These are phyloP conservation scores for Coracias cyanogaster DNA, from an alignment of 2,797 vertebrate species.

Conservation along the genomic window DNA sequence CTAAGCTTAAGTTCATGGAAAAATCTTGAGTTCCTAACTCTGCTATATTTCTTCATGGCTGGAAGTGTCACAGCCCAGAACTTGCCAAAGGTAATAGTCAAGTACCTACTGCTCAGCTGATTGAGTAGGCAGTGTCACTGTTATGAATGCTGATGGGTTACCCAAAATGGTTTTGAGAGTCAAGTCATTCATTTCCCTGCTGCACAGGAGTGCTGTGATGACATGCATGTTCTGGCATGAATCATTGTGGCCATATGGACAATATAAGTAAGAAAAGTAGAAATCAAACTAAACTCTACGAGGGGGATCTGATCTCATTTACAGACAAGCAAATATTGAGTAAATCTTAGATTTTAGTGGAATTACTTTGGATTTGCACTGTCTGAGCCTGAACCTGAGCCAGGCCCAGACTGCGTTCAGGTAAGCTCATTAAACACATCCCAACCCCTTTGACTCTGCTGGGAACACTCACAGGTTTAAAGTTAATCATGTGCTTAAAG, in stretches of 20 bases:
- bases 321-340: constrained; percentile 24
- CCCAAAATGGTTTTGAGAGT: not conserved
- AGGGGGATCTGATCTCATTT: not conserved
- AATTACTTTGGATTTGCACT: constrained; percentile 40
- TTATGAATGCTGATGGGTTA: not conserved
- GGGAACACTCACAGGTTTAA: not conserved
- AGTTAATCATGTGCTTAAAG: constrained; percentile 2
- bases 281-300: not conserved
- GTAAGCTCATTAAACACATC: constrained; percentile 47
- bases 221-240: not conserved
- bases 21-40: not conserved
- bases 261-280: not conserved
- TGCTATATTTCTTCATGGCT: not conserved
- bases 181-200: not conserved
- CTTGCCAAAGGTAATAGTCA: fast-evolving
- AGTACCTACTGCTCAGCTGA: not conserved
- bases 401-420: not conserved
- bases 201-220: not conserved
- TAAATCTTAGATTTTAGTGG: constrained; percentile 21
- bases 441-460: not conserved
- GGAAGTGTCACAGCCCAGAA: not conserved
- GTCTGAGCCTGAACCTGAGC: not conserved
- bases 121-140: not conserved
- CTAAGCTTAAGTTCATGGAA: not conserved
- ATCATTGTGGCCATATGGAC: not conserved